These are phyloP conservation scores for Terebella lapidaria DNA, from an alignment of 2,888 invertebrate species.

Conservation along the genomic window DNA sequence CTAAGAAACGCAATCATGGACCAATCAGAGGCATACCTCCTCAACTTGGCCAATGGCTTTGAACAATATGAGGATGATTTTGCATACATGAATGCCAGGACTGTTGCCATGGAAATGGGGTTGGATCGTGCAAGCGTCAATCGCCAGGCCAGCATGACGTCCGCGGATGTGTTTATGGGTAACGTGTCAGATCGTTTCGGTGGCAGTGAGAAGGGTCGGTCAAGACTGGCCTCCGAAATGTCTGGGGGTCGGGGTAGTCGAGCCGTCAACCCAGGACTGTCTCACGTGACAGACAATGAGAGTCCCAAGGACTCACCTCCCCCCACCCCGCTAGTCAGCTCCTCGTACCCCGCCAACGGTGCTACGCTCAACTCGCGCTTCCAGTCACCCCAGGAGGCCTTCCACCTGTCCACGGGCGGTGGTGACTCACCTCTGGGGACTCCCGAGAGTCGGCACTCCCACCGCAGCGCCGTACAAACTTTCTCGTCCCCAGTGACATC, in stretches of 20 bases:
- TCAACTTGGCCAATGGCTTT: conserved; percentile 7
- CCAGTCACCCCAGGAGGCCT: background rate
- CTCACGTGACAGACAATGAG: background rate
- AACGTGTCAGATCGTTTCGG: no score
- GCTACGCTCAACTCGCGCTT: background rate
- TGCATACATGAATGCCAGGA: background rate
- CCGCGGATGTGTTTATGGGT: conserved; percentile 15
- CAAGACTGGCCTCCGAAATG: background rate
- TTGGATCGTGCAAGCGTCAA: background rate
- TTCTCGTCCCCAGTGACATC: no score
- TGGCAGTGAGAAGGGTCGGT: no score
- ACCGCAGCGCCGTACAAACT: no score
- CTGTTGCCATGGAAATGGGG: background rate
- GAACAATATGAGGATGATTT: conserved; percentile 16
- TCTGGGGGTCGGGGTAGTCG: background rate
- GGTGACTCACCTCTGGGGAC: no score
- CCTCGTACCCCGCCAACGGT: background rate
- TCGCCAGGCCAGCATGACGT: conserved; percentile 15
- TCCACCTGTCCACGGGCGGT: no score
- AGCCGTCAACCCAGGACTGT: background rate
- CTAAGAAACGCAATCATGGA: conserved; percentile 9
- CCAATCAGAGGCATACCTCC: conserved; percentile 8
- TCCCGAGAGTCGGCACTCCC: no score
- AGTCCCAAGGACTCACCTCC: background rate
- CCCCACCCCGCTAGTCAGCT: background rate